Base-by-base conservation (phyloP, 2,797 vertebrate species). In the Hippopotamyrus pictus region DNA sequence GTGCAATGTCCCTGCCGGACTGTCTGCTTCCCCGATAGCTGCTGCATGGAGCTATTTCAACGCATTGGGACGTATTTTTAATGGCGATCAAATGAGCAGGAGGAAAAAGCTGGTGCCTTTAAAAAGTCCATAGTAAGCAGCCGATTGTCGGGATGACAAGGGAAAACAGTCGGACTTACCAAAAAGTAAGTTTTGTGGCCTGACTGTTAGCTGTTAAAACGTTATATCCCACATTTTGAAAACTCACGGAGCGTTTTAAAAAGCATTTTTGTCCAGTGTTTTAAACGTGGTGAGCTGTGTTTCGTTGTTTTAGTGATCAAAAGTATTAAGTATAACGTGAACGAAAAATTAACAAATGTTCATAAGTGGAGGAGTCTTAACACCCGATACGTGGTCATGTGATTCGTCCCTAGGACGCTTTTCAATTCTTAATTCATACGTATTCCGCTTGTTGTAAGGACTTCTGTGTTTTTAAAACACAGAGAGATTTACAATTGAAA, bases 81-180 rank as follows among this genome's bases (percentile, higher is more conserved):
- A n/a, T 22, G 73, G 37, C n/a, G 17, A 12, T 50, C 82, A 48
- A 85, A 25, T 50, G 9, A 50, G 48, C 44, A 51, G 22, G 2
- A 51, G 57, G 57, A 19, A 22, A 85, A 29, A 51, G 48, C 82
- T 22, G 51, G 33, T 87, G 86, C 29, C 12, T 14, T 44, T 37
- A n/a, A 33, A 37, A 59, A 87, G 29, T 87, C 9, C 17, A 41
- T 41, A 29, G 14, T 19, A 19, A 51, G 6, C 84, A 54, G 25
- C 22, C 84, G 14, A 33, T 53, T 54, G 46, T 92, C 95, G 96
- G 94, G 93, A 98, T 98, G 97, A 93, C 94, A 19, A 95, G 93
- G 2, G 96, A 97, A 86, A 83, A 83, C 9, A 93, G 95, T 89
- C 94, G 94, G 48, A 95, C 96, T 83, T 99, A 98, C 93, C 94